A percentile compares a stretch with the other conserved stretches of the same genome.
phyloP scores from a whole-genome alignment of 2,888 invertebrate genomes.

The Clistopyga incitator region DNA sequence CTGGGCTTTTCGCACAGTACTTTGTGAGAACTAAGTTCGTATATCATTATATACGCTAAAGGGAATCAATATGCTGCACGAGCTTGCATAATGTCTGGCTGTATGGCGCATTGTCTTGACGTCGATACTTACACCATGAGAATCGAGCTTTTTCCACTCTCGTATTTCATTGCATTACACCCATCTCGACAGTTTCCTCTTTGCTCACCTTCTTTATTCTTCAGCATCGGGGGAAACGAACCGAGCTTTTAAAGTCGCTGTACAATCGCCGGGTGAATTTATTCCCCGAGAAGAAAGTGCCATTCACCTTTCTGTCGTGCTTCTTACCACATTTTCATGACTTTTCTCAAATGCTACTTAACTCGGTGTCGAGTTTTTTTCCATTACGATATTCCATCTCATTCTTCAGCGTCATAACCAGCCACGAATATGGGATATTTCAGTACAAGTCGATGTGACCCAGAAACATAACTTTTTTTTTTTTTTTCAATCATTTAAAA shows the following conservation, averaged over 20 bases:
- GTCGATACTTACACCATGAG: neutral
- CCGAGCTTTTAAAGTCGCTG: slow-evolving; percentile 45
- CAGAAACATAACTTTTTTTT: neutral
- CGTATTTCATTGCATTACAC: slow-evolving; percentile 30
- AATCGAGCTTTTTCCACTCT: neutral
- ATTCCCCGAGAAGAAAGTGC: slow-evolving; percentile 34
- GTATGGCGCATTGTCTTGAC: neutral
- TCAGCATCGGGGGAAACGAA: neutral
- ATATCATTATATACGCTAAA: slow-evolving; percentile 5
- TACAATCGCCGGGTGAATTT: slow-evolving; percentile 44
- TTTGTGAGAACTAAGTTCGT: slow-evolving; percentile 3
- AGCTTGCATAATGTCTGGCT: neutral
- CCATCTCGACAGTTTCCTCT: slow-evolving; percentile 1
- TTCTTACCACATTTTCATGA: slow-evolving; percentile 6
- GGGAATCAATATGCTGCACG: slow-evolving; percentile 1
- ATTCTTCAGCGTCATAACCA: neutral
- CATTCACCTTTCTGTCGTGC: neutral
- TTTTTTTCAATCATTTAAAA: neutral
- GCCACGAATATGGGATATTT: neutral
- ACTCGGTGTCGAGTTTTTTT: neutral
- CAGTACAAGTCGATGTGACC: neutral
- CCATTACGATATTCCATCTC: neutral
- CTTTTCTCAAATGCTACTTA: neutral
- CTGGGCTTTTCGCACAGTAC: slow-evolving; percentile 14
- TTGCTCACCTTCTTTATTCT: slow-evolving; percentile 4